Base-by-base conservation (phyloP, 2,888 invertebrate genomes). In the Ornithoptera priamus region DNA sequence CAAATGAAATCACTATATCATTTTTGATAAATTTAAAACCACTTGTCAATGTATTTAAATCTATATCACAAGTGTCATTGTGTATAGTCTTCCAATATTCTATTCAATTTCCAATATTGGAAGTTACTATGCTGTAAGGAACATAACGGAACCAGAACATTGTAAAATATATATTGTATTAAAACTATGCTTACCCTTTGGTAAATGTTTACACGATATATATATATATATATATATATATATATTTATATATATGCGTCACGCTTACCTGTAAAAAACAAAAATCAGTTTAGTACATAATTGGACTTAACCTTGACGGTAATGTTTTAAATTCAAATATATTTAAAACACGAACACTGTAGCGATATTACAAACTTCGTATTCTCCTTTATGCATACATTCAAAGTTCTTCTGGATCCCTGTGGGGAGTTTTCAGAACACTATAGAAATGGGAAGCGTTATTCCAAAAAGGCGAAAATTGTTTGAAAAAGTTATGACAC, bases 261-360 rank as follows among this genome's bases (percentile, higher is more conserved):
- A 17, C 59, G 30, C 59, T 59, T 59, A 59, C 59, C 59, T 59
- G 59, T 22, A 59, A 30, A 59, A 30, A 59, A 15, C 24, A 58
- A 8, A 20, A 22, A 59, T 12, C 15, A 24, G 24, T 30, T 30
- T 59, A 30, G 30, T 2, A 53, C 18, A n/a, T 53, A 53, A 53
- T n/a, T 53, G 53, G 18, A n/a, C 18, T 53, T n/a, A 46, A 46
- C 10, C 46, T 15, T n/a, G n/a, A 53, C 3, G 8, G n/a, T 53
- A 6, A n/a, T 8, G 18, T 53, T n/a, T 7, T n/a, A 53, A 53
- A 53, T n/a, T 53, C n/a, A 53, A 53, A n/a, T 53, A 53, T n/a
- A 4, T 53, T 18, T 12, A 15, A 53, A n/a, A 53, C n/a, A 6
- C 18, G 4, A n/a, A 53, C n/a, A 6, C 7, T 18, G 18, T 50